These are phyloP conservation scores for Crotalus helleri DNA, from an alignment of 2,113 vertebrate species.

Conservation along the genomic window DNA sequence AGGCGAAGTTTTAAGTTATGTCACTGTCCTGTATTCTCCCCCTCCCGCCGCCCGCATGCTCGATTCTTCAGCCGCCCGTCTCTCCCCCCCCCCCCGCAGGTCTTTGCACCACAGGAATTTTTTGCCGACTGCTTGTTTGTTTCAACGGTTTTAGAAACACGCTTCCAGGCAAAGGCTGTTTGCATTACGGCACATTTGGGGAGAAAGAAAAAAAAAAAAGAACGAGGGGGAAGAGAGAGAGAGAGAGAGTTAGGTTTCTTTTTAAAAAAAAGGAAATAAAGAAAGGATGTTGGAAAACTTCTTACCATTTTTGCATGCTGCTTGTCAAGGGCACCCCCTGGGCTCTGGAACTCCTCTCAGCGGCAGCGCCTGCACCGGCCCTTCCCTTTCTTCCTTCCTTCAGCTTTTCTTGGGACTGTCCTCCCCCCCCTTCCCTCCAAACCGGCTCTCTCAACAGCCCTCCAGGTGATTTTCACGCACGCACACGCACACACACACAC, in stretches of 20 bases:
- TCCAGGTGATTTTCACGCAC: background rate
- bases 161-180: slow-evolving; percentile 47
- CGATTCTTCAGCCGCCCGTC: background rate
- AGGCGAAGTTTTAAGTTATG: slow-evolving; percentile 44
- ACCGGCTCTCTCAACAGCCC: background rate
- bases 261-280: slow-evolving; percentile 34
- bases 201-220: slow-evolving; percentile 49
- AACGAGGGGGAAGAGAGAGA: too few relatives aligned
- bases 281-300: slow-evolving; percentile 73
- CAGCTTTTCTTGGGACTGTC: slow-evolving; percentile 9
- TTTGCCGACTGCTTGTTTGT: slow-evolving; percentile 34
- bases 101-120: slow-evolving; percentile 33
- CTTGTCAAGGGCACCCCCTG: slow-evolving; percentile 76
- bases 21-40: slow-evolving; percentile 25
- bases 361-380: slow-evolving; percentile 71
- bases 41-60: background rate
- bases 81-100: background rate
- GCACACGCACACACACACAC: background rate
- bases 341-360: slow-evolving; percentile 74
- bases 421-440: background rate
- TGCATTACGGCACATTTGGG: slow-evolving; percentile 48
- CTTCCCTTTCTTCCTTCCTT: slow-evolving; percentile 47
- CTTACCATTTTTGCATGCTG: slow-evolving; percentile 83
- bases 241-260: background rate
- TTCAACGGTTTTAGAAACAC: slow-evolving; percentile 44